Base-by-base conservation (phyloP, 1,140 invertebrate species). In the Listronotus oregonensis region DNA sequence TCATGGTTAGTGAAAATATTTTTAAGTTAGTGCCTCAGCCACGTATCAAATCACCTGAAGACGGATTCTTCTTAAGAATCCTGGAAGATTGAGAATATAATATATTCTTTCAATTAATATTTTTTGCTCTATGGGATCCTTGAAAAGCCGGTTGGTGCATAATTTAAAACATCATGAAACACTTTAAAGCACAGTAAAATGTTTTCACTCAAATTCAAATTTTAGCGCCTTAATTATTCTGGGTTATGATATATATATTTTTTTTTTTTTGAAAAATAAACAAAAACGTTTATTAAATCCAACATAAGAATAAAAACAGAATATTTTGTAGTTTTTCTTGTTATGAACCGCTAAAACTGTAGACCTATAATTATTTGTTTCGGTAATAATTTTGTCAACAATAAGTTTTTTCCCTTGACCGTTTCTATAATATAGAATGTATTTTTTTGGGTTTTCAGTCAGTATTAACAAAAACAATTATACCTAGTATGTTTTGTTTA, bases 31-130 rank as follows among this genome's bases (percentile, higher is more conserved):
- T 57, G 55, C 42, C 55, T 44, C n/a, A 57, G 55, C 55, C 55
- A 57, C 55, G 55, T 57, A 57, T 57, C 55, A 57, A 27, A 44
- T 42, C 55, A 57, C 55, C 42, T 57, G 11, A 43, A 50, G 47
- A 50, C 47, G 27, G 42, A 44, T 31, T 42, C 21, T 57, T 42
- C 42, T 18, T n/a, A 18, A 57, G 21, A 44, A 55, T 21, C 39
- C 7, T 40, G 8, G 10, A 43, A 18, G 12, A 43, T 57, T 57
- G 9, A 17, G 31, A n/a, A 31, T 32, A 34, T 14, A 14, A 40
- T 56, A 14, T 21, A 11, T 9, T n/a, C 37, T 39, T 11, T 42
- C 40, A 7, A 11, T 39, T 14, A 0, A 40, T 14, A n/a, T 39
- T 21, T n/a, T 10, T 8, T 14, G 12, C 40, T 11, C 34, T 4